A percentile compares a stretch with the other conserved stretches of the same genome.
Evolutionary conservation across 2,113 vertebrate genomes (phyloP).

Genomic region (Labeo rohita): DNA sequence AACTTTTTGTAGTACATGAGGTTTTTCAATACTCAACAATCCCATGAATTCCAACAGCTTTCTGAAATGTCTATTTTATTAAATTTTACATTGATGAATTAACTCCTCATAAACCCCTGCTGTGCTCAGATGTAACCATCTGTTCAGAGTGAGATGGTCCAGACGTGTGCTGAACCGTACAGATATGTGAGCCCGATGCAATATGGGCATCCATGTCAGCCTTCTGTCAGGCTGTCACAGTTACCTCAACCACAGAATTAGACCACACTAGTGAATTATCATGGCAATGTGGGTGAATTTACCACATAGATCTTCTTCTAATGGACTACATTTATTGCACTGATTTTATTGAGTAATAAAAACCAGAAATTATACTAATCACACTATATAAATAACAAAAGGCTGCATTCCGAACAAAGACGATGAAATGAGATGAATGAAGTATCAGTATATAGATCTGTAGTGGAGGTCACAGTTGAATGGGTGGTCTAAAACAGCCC

Average conservation of each 20-base stretch:
- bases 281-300: background rate
- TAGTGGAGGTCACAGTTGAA: conserved; percentile 39
- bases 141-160: conserved; percentile 65
- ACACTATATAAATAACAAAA: background rate
- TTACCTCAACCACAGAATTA: background rate
- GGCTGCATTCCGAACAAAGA: background rate
- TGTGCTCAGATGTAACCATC: conserved; percentile 59
- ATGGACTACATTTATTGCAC: background rate
- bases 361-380: background rate
- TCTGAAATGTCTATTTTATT: background rate
- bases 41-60: background rate
- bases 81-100: background rate
- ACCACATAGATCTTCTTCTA: background rate
- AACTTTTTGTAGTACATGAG: background rate
- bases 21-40: background rate
- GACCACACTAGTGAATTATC: background rate
- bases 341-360: background rate
- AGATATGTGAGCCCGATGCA: conserved; percentile 45
- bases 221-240: conserved; percentile 35
- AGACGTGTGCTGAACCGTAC: conserved; percentile 57
- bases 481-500: conserved; percentile 47
- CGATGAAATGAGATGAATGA: background rate
- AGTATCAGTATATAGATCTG: background rate
- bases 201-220: conserved; percentile 27
- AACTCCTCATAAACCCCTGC: conserved; percentile 40